Evolutionary conservation across 2,888 invertebrate genomes (phyloP).

Genomic region (Pseudococcus longispinus): DNA sequence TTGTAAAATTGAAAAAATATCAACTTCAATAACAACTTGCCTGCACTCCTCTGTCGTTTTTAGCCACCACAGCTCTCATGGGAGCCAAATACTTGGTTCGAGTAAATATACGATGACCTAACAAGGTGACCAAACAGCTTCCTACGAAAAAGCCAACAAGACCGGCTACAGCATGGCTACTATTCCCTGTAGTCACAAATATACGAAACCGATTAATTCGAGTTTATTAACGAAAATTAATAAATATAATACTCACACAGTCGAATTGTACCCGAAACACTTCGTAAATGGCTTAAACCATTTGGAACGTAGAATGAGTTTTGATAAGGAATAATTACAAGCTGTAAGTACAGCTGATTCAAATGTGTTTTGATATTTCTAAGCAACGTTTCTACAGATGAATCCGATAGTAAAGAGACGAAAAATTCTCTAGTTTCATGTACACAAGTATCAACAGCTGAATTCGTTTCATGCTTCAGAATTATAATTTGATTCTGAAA

Average conservation of each 20-base stretch:
- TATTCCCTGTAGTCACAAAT: slow-evolving; percentile 60
- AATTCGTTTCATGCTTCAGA: not conserved
- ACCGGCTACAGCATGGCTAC: slow-evolving; percentile 62
- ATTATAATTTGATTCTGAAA: slow-evolving; percentile 29
- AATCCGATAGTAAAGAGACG: not conserved
- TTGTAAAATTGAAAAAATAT: not conserved
- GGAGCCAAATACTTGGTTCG: slow-evolving; percentile 60
- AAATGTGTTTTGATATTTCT: not conserved
- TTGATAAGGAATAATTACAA: not conserved
- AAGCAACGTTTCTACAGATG: not conserved
- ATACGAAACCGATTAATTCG: not conserved
- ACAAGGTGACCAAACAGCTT: slow-evolving; percentile 62
- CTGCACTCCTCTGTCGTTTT: slow-evolving; percentile 63
- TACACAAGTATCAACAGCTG: not conserved
- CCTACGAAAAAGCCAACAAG: slow-evolving; percentile 63
- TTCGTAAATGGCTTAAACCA: not conserved
- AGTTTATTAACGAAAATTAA: not conserved
- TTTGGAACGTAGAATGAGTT: slow-evolving; percentile 7
- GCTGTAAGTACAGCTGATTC: not conserved
- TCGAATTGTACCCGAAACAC: not conserved
- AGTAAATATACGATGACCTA: slow-evolving; percentile 61
- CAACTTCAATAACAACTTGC: slow-evolving; percentile 60
- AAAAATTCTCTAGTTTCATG: not conserved
- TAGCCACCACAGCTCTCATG: slow-evolving; percentile 64
- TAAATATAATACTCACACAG: not conserved